phyloP scores from a whole-genome alignment of 2,113 vertebrate genomes.

The Corythaeola cristata region DNA sequence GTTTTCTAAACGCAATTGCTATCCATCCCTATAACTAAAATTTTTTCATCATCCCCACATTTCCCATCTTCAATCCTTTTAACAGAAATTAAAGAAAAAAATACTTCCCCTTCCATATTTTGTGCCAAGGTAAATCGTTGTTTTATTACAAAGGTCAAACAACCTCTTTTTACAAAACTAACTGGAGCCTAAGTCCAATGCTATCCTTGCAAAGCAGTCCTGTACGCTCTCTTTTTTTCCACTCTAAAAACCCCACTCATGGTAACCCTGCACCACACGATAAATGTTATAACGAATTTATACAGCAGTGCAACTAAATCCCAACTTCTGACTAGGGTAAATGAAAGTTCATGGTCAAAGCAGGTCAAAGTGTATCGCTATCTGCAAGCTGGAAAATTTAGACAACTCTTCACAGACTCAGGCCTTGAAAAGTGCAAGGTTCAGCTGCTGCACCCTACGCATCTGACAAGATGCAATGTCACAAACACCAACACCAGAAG shows the following conservation, averaged over 20 bases:
- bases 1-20: background rate
- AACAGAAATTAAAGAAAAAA: background rate
- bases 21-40: background rate
- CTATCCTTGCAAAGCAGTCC: background rate
- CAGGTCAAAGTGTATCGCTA: background rate
- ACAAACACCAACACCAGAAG: background rate
- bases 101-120: background rate
- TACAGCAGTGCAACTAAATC: background rate
- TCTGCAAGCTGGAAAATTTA: background rate
- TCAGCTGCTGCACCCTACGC: background rate
- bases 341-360: background rate
- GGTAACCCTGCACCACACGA: background rate
- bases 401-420: background rate
- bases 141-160: background rate
- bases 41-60: background rate
- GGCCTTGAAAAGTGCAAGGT: slow-evolving; percentile 5
- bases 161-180: background rate
- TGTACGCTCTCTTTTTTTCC: background rate
- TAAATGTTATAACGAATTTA: background rate
- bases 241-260: background rate
- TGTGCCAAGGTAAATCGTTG: background rate
- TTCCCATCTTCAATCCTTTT: background rate
- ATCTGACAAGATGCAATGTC: background rate
- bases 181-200: background rate
- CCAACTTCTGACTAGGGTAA: slow-evolving; percentile 4